Base-by-base conservation (phyloP, 1,140 invertebrate species). In the Drosophila ercepeae region DNA sequence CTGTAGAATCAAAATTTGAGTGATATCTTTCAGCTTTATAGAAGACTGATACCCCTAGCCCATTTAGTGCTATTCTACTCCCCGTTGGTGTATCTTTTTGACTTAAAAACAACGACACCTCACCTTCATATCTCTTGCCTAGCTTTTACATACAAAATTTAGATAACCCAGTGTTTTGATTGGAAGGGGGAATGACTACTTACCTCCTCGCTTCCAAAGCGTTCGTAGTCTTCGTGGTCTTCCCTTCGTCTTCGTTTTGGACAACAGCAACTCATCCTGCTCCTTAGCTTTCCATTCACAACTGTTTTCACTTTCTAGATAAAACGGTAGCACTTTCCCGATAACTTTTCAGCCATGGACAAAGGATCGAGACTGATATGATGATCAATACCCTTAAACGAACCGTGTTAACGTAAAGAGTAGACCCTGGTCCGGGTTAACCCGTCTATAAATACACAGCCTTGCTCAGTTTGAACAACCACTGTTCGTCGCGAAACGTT, bases 391-490 rank as follows among this genome's bases (percentile, higher is more conserved):
- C 3, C 3, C 2, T n/a, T 32, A 32, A 32, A n/a, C 29, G 29
- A 7, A 21, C 21, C 21, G 21, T 36, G 13, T 36, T 29, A 29
- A 29, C 2, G 9, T 29, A 4, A 32, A 32, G 9, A 39, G 6
- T 4, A 5, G 13, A 21, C 27, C n/a, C 13, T 13, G 41, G 14
- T 19, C 14, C 8, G 19, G 9, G 21, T 25, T 59, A 21, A 7
- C n/a, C n/a, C n/a, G 18, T 34, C 49, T 72, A 73, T 32, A 11
- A 53, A 72, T 27, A 72, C 54, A 1, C 39, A 14, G 7, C n/a
- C 13, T 36, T 51, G 44, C 44, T 52, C 50, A 44, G 23, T 27
- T 29, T 8, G 6, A 70, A 36, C 71, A 63, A 67, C 78, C 78
- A 36, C 42, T 13, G 41, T 29, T n/a, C 34, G 14, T 45, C 55